Conservation (phyloP, 2,797 vertebrate genomes). For the Eidolon dupreanum region DNA sequence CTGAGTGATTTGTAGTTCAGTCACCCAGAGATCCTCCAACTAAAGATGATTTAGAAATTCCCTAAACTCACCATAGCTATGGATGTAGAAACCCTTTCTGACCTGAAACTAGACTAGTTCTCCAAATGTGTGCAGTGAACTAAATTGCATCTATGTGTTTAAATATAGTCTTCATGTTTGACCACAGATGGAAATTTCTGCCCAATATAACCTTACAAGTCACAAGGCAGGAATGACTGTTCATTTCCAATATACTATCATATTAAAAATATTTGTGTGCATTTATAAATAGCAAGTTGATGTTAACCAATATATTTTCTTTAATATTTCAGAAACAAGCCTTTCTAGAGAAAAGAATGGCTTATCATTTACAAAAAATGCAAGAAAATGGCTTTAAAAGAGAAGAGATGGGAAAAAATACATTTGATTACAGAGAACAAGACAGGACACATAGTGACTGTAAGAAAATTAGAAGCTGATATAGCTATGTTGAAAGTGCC, state of each 20-base stretch:
- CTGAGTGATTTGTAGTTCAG: background rate
- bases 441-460: conserved; percentile 38
- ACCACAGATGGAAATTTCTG: background rate
- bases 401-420: conserved; percentile 53
- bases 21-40: background rate
- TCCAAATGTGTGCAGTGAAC: background rate
- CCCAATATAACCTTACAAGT: background rate
- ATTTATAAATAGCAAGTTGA: conserved; percentile 6
- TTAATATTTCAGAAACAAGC: conserved; percentile 79
- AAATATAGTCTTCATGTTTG: conserved; percentile 6
- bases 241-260: background rate
- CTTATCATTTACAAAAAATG: conserved; percentile 79
- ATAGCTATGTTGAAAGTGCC: conserved; percentile 4
- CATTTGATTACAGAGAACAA: conserved; percentile 28
- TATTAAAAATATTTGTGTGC: background rate
- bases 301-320: conserved; percentile 16
- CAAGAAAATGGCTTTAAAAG: conserved; percentile 63
- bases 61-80: background rate
- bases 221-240: background rate
- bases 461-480: conserved; percentile 47
- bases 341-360: conserved; percentile 82
- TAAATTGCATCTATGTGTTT: background rate
- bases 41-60: conserved; percentile 5
- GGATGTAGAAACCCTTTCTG: background rate
- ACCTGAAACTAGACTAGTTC: background rate